Percentiles rank a stretch among this genome's conserved stretches.
Evolutionary conservation across 2,797 vertebrate genomes (phyloP).

Genomic region (Lindbergichthys nudifrons): DNA sequence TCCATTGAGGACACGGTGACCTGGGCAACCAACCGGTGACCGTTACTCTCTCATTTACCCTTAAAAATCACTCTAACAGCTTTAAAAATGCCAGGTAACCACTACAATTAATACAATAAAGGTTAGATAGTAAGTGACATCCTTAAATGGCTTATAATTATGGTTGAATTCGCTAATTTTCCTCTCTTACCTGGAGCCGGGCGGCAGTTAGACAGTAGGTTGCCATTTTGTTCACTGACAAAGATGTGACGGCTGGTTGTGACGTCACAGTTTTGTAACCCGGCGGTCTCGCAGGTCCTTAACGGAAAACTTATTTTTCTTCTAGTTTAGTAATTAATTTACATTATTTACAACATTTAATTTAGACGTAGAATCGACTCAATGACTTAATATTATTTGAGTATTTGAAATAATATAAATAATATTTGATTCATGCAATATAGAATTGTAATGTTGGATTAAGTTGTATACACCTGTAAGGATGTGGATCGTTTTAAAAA

Average conservation of each 20-base stretch:
- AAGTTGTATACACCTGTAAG: slow-evolving; percentile 11
- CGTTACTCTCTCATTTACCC: background rate
- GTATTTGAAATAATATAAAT: accelerated
- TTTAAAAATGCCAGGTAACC: accelerated
- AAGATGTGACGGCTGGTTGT: slow-evolving; percentile 90
- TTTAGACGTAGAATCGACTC: accelerated
- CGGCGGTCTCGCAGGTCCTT: slow-evolving; percentile 41
- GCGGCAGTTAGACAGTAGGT: slow-evolving; percentile 91
- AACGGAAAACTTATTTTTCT: background rate
- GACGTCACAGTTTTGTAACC: slow-evolving; percentile 77
- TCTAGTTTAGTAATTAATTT: background rate
- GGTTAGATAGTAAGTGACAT: background rate
- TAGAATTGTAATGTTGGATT: background rate
- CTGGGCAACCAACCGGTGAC: slow-evolving; percentile 43
- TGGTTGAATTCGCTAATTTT: background rate
- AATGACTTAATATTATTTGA: accelerated
- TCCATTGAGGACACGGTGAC: slow-evolving; percentile 77
- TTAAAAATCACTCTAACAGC: accelerated
- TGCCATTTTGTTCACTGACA: slow-evolving; percentile 99
- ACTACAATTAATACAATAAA: accelerated
- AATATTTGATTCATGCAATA: accelerated
- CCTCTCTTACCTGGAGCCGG: slow-evolving; percentile 90
- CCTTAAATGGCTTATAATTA: accelerated
- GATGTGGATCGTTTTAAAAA: background rate
- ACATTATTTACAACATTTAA: accelerated